Percentiles rank a stretch among this genome's conserved stretches.
These are phyloP conservation scores for Dryas iulia DNA, from an alignment of 1,140 invertebrate species.

Conservation along the genomic window DNA sequence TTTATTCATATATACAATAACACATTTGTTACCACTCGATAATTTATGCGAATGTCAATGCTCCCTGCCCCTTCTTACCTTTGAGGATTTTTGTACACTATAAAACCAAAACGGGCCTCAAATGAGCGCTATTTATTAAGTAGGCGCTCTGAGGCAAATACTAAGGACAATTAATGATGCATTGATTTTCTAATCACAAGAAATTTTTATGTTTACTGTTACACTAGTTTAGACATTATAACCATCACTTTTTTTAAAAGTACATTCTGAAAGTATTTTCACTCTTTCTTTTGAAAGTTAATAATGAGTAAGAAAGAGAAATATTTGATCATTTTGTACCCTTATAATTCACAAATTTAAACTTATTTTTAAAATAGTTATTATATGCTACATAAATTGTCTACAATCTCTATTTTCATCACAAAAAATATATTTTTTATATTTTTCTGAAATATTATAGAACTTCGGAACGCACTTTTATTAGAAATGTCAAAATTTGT, in stretches of 20 bases:
- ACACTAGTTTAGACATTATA: slow-evolving; percentile 46
- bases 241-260: slow-evolving; percentile 1
- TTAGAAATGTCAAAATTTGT: slow-evolving; percentile 13
- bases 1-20: slow-evolving; percentile 37
- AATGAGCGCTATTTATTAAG: slow-evolving; percentile 48
- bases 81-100: slow-evolving; percentile 64
- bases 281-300: neutral
- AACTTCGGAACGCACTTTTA: slow-evolving; percentile 13
- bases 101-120: slow-evolving; percentile 53
- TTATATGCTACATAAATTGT: neutral
- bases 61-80: slow-evolving; percentile 61
- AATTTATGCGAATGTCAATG: slow-evolving; percentile 72
- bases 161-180: slow-evolving; percentile 50
- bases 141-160: slow-evolving; percentile 50
- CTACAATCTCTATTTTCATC: neutral
- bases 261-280: neutral
- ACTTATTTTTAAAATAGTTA: neutral
- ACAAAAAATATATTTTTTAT: neutral
- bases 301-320: neutral
- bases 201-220: slow-evolving; percentile 73
- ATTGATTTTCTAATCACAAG: slow-evolving; percentile 64
- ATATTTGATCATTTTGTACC: neutral
- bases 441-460: neutral
- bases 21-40: slow-evolving; percentile 45
- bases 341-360: neutral